Percentiles rank a stretch among this genome's conserved stretches.
phyloP scores from a whole-genome alignment of 2,888 invertebrate genomes.

The Drosophila cyrtoloma region DNA sequence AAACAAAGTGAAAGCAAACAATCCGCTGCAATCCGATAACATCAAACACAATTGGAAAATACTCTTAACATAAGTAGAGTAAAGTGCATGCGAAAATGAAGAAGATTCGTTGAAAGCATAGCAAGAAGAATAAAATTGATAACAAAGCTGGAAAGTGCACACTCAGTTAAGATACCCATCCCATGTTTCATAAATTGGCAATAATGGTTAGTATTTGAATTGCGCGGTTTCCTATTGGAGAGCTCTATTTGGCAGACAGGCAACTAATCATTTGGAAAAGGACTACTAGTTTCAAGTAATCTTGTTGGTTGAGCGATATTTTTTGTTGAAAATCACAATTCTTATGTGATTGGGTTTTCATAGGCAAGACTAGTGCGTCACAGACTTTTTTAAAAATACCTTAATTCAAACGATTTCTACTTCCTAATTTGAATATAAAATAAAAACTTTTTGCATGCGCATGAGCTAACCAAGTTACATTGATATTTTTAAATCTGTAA shows the following conservation, averaged over 20 bases:
- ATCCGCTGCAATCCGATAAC: constrained; percentile 11
- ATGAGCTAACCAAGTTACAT: background rate
- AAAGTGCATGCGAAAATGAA: background rate
- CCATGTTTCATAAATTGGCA: background rate
- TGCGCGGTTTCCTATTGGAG: background rate
- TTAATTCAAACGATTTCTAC: background rate
- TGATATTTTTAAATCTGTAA: background rate
- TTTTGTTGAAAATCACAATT: background rate
- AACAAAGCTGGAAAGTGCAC: constrained; percentile 3
- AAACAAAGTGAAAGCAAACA: constrained; percentile 17
- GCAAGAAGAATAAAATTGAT: background rate
- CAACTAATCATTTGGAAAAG: background rate
- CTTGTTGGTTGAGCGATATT: too few relatives aligned
- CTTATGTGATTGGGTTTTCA: background rate
- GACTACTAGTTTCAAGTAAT: background rate
- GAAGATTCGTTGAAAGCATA: background rate
- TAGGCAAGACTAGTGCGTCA: background rate
- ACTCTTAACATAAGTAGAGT: background rate
- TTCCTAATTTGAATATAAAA: background rate
- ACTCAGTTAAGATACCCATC: background rate
- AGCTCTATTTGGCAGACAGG: background rate
- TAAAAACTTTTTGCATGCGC: background rate
- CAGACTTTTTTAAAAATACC: background rate
- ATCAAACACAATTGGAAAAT: constrained; percentile 10
- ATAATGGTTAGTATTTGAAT: background rate